Evolutionary conservation across 2,113 vertebrate genomes (phyloP).

Genomic region (pig (Sus scrofa)): T2T-Sscrofa CM000820.6:83520501-83521000

Average conservation of each 20-base stretch:
- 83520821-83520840: constrained; percentile 73
- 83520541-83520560: not conserved
- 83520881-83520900: constrained; percentile 30
- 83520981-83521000: not conserved
- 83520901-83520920: constrained; percentile 53
- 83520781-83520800: constrained; percentile 67
- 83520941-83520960: not conserved
- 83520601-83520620: not conserved
- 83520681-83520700: not conserved
- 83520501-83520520: not conserved
- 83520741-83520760: constrained; percentile 62
- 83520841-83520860: constrained; percentile 66
- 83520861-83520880: constrained; percentile 69
- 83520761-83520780: constrained; percentile 9
- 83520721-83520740: constrained; percentile 44
- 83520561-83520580: not conserved
- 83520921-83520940: constrained; percentile 48
- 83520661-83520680: not conserved
- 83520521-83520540: not conserved
- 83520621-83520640: not conserved
- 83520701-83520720: constrained; percentile 19
- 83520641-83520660: not conserved
- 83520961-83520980: not conserved
- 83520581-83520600: not conserved
- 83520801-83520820: constrained; percentile 45